Percentiles rank a stretch among this genome's conserved stretches.
Conservation (phyloP, 2,888 invertebrate species). For the Atethmia centrago region DNA sequence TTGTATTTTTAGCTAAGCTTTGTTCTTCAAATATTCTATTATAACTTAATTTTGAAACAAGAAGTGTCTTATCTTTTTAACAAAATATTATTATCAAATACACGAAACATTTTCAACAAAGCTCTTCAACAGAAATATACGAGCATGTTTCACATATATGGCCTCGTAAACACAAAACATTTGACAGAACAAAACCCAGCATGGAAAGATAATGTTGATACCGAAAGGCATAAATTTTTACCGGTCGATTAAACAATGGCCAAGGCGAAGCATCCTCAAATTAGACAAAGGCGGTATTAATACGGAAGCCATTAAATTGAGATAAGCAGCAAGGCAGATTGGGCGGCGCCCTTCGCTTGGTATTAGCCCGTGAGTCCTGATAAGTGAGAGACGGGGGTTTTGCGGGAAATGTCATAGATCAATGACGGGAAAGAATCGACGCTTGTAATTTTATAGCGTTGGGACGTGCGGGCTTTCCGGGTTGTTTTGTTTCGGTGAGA, state of each 20-base stretch:
- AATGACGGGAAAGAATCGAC: conserved; percentile 63
- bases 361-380: conserved; percentile 89
- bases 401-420: conserved; percentile 80
- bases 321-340: conserved; percentile 89
- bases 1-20: not conserved
- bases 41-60: not conserved
- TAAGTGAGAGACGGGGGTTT: conserved; percentile 86
- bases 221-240: conserved; percentile 82
- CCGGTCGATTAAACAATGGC: conserved; percentile 86
- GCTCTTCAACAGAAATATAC: conserved; percentile 41
- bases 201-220: conserved; percentile 65
- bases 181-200: conserved; percentile 58
- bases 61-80: conserved; percentile 16
- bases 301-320: conserved; percentile 90
- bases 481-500: conserved; percentile 26
- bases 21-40: conserved; percentile 4
- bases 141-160: conserved; percentile 48
- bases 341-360: conserved; percentile 88
- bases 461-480: conserved; percentile 16
- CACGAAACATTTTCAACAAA: conserved; percentile 37
- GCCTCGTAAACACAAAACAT: conserved; percentile 56
- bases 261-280: conserved; percentile 82
- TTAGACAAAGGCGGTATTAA: conserved; percentile 90
- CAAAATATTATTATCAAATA: conserved; percentile 28
- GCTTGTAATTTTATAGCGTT: conserved; percentile 46